Conservation (phyloP, 64 coral and sea anemone genomes). For the Montipora efflorescens region DNA sequence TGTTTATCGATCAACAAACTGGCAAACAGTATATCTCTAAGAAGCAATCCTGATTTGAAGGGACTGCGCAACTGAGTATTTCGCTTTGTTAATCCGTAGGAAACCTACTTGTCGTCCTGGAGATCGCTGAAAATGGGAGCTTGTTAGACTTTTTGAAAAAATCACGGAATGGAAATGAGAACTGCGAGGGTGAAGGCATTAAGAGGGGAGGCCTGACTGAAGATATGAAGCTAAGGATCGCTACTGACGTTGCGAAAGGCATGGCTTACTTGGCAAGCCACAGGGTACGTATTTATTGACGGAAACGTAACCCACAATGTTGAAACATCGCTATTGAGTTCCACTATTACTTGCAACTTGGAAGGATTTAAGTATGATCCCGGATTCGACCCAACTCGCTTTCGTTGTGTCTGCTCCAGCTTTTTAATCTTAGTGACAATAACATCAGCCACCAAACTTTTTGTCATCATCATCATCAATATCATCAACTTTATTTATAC, state of each 20-base stretch:
- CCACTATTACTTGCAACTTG: no score
- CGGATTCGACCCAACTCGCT: no score
- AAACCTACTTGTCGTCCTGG: slow-evolving; percentile 49
- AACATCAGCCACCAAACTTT: no score
- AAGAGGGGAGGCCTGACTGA: background rate
- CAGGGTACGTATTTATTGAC: slow-evolving; percentile 8
- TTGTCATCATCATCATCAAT: no score
- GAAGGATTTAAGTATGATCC: no score
- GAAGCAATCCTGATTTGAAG: no score
- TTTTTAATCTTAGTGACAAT: no score
- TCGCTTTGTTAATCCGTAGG: background rate
- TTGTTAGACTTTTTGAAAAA: slow-evolving; percentile 36
- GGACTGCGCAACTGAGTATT: background rate
- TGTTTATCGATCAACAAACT: no score
- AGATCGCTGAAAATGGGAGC: slow-evolving; percentile 52
- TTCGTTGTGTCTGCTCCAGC: no score
- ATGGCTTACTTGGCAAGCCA: slow-evolving; percentile 51
- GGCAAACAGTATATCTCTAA: no score
- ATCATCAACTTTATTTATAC: no score
- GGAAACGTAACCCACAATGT: background rate
- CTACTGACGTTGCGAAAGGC: slow-evolving; percentile 49
- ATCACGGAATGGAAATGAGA: background rate
- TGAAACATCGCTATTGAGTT: background rate
- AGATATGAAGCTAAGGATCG: slow-evolving; percentile 16
- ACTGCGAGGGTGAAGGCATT: background rate